These are phyloP conservation scores for Anadara kagoshimensis DNA, from an alignment of 1,140 invertebrate genomes.

Conservation along the genomic window DNA sequence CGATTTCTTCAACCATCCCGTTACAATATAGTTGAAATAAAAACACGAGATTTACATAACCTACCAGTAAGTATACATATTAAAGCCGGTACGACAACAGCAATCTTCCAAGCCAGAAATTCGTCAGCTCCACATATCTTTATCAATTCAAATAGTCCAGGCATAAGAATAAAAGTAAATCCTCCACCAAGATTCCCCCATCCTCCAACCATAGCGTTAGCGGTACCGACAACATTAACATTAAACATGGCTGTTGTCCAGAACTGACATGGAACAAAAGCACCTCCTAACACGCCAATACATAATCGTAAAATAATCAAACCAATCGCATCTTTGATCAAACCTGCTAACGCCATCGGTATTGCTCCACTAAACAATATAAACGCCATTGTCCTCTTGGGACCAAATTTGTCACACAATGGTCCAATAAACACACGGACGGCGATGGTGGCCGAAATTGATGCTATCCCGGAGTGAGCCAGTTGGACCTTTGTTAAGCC, in stretches of 20 bases:
- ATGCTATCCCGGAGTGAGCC: background rate
- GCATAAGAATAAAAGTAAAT: background rate
- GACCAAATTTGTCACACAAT: constrained; percentile 21
- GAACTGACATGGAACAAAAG: constrained; percentile 15
- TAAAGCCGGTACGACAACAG: background rate
- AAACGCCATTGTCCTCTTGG: background rate
- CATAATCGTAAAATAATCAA: background rate
- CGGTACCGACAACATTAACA: background rate
- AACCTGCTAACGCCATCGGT: constrained; percentile 8
- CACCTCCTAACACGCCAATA: constrained; percentile 1
- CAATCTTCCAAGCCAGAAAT: background rate
- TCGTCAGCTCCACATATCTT: background rate
- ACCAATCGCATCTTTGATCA: background rate
- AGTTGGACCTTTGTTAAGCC: background rate
- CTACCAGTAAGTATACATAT: background rate
- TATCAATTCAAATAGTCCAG: background rate
- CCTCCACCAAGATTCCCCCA: background rate
- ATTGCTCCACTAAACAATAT: constrained; percentile 2
- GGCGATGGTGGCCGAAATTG: constrained; percentile 3
- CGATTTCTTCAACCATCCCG: too few species aligned
- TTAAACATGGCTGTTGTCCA: constrained; percentile 18
- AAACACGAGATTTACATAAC: too few species aligned
- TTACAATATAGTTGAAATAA: too few species aligned
- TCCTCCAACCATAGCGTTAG: background rate
- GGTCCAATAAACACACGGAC: constrained; percentile 8